Evolutionary conservation across 2,797 vertebrate genomes (phyloP).

Genomic region (Molossus alvarezi): DNA sequence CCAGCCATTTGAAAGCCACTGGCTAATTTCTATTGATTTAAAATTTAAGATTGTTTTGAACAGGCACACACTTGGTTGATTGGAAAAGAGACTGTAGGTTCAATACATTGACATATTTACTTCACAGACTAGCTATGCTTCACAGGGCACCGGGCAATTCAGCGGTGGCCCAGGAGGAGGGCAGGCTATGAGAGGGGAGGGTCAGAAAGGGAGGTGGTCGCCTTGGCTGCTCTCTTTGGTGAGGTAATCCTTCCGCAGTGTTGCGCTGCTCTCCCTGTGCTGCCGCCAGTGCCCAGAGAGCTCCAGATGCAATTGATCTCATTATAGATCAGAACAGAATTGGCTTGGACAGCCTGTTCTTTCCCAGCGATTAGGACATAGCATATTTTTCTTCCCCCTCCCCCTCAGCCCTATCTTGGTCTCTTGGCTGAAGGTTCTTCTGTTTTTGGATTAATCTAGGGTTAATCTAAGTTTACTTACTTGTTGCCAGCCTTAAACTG

Average conservation of each 20-base stretch:
- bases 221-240: conserved; percentile 53
- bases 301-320: conserved; percentile 84
- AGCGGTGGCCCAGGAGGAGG: not conserved
- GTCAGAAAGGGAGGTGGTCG: not conserved
- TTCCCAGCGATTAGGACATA: conserved; percentile 85
- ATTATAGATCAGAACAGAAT: conserved; percentile 85
- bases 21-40: conserved; percentile 33
- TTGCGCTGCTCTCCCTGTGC: conserved; percentile 56
- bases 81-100: not conserved
- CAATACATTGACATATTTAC: not conserved
- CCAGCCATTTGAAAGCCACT: conserved; percentile 1
- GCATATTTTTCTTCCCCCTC: not conserved
- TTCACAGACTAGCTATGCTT: conserved; percentile 6
- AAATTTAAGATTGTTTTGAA: conserved; percentile 34
- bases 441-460: conserved; percentile 81
- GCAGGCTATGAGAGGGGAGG: conserved; percentile 25
- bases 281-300: conserved; percentile 76
- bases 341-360: conserved; percentile 88
- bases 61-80: not conserved
- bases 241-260: conserved; percentile 80
- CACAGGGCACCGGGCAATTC: conserved; percentile 20
- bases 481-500: conserved; percentile 73
- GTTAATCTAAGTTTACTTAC: conserved; percentile 79
- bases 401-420: not conserved
- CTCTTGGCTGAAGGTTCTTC: conserved; percentile 67